These are phyloP conservation scores for Drosophila prosaltans DNA, from an alignment of 1,140 invertebrate genomes.

Conservation along the genomic window DNA sequence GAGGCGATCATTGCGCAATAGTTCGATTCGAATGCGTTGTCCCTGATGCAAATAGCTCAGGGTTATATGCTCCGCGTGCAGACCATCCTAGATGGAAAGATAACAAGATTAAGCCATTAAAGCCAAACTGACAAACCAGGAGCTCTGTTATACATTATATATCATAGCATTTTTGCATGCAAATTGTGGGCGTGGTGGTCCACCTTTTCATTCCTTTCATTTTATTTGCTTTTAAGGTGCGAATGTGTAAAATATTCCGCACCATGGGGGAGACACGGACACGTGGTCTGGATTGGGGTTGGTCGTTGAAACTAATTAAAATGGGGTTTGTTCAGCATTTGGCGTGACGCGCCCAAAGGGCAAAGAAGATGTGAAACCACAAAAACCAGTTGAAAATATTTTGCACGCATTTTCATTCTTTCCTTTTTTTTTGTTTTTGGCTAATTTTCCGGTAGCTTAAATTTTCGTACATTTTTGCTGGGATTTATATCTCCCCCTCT, in stretches of 20 bases:
- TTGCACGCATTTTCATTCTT: conserved; percentile 8
- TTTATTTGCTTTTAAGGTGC: conserved; percentile 35
- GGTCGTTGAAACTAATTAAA: conserved; percentile 69
- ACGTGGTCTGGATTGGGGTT: conserved; percentile 13
- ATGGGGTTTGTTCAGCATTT: conserved; percentile 38
- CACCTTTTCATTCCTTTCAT: not conserved
- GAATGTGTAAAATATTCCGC: conserved; percentile 56
- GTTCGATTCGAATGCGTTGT: conserved; percentile 88
- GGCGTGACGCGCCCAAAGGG: not conserved
- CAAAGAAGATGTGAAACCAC: not conserved
- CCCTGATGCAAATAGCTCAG: conserved; percentile 88
- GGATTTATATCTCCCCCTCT: not conserved
- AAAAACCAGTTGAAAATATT: conserved; percentile 17
- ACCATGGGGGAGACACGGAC: conserved; percentile 1
- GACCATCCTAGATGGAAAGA: conserved; percentile 85
- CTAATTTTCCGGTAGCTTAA: conserved; percentile 16
- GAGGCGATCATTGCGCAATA: conserved; percentile 90
- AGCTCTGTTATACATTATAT: conserved; percentile 1
- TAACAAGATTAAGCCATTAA: conserved; percentile 55
- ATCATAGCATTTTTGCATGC: conserved; percentile 63
- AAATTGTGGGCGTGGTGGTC: conserved; percentile 47
- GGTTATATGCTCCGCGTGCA: conserved; percentile 88
- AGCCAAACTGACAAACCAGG: not conserved
- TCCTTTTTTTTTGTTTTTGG: not conserved
- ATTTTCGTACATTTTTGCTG: conserved; percentile 5